A percentile compares a stretch with the other conserved stretches of the same genome.
Evolutionary conservation across 2,113 vertebrate genomes (phyloP).

Genomic region (Phylloscopus trochilus): DNA sequence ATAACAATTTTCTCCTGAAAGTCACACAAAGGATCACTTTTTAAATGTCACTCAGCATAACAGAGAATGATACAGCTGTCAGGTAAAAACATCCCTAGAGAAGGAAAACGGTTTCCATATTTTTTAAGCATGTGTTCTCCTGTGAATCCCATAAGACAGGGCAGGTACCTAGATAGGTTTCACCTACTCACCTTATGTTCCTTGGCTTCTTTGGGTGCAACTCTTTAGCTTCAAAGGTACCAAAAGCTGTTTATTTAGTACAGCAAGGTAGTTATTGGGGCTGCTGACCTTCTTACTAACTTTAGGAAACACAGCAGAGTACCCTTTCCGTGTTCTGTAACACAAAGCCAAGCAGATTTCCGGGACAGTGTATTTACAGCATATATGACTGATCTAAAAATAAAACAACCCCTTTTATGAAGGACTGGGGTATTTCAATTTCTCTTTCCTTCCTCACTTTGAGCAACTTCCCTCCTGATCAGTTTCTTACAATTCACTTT

Average conservation of each 20-base stretch:
- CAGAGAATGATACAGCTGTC: neutral
- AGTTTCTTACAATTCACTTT: neutral
- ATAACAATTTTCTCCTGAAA: neutral
- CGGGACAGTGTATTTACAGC: neutral
- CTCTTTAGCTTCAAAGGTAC: neutral
- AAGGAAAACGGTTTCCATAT: neutral
- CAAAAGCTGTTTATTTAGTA: neutral
- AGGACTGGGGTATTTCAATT: neutral
- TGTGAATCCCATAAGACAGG: neutral
- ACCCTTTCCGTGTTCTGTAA: neutral
- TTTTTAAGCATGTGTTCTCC: neutral
- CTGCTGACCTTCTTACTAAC: neutral
- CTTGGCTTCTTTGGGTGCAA: neutral
- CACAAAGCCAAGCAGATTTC: neutral
- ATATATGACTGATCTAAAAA: neutral
- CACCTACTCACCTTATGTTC: neutral
- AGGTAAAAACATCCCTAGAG: neutral
- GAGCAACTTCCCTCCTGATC: neutral
- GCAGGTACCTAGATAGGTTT: neutral
- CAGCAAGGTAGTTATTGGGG: neutral
- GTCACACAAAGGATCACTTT: neutral
- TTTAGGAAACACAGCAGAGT: neutral
- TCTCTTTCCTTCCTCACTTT: neutral
- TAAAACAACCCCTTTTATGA: neutral
- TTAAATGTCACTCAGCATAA: neutral